Base-by-base conservation (phyloP, 2,113 vertebrate genomes). In the Urocynchramus pylzowi region DNA sequence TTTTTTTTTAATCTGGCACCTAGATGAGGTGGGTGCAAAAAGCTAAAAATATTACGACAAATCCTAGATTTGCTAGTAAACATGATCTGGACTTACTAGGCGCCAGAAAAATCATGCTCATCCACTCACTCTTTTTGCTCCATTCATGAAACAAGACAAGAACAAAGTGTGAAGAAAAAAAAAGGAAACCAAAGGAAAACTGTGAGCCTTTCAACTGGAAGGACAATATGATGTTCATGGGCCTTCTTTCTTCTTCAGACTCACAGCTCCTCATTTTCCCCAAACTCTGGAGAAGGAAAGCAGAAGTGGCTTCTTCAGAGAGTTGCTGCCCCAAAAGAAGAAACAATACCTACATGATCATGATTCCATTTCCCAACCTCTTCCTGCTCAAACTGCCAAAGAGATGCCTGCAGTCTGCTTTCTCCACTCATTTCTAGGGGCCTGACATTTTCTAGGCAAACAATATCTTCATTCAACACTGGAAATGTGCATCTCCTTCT, bases 301-400 rank as follows among this genome's bases (percentile, higher is more conserved):
- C 82, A 74, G 90, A 97, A 97, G 84, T 77, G 50, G 63, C 54
- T 91, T 82, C 50, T 28, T 63, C 47, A 74, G 16, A 63, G 53
- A 87, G 17, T 0, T 69, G 49, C 59, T 67, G 37, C 22, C 50
- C 24, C 78, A 33, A 67, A 89, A 85, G 83, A 71, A 95, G 91
- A 75, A 96, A 41, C 0, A 5, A 74, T 19, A 86, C 13, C 44
- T 27, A 59, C n/a, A 18, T 1, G 16, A 79, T 70, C 31, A 41
- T 2, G 13, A 87, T 90, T 87, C 61, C 39, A 91, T 84, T 95
- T 93, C 67, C 68, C 75, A 88, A 85, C 59, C 39, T 70, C 90
- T 74, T 83, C 33, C 78, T 8, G 16, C 39, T 35, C 47, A 57
- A 91, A 91, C 75, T 57, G 79, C 80, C 83, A 69, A 30, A 50